phyloP scores from a whole-genome alignment of 2,888 invertebrate genomes.

The Ommatoiulus sabulosus region DNA sequence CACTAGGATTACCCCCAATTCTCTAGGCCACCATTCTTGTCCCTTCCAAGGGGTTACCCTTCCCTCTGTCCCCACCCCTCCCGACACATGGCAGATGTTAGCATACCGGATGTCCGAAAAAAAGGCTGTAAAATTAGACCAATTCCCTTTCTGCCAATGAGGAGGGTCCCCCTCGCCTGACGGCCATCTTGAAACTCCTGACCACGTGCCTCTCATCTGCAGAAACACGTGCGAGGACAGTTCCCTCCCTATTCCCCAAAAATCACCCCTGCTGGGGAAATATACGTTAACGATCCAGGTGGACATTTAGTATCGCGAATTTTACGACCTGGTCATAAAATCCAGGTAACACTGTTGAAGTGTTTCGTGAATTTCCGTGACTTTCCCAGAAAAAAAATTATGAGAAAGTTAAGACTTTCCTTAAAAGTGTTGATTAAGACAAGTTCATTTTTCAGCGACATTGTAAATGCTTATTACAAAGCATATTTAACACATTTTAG shows the following conservation, averaged over 20 bases:
- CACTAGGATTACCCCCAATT: slow-evolving; percentile 51
- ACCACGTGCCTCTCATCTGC: slow-evolving; percentile 49
- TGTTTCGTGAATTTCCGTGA: background rate
- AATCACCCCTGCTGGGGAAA: slow-evolving; percentile 4
- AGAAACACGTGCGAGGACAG: background rate
- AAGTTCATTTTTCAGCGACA: no score
- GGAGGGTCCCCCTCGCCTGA: slow-evolving; percentile 5
- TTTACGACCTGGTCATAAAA: slow-evolving; percentile 1
- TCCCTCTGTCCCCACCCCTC: slow-evolving; percentile 49
- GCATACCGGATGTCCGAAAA: slow-evolving; percentile 50
- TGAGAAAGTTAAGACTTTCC: background rate
- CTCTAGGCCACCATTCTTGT: slow-evolving; percentile 12
- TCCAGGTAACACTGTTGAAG: background rate
- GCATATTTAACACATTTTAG: no score
- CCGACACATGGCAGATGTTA: slow-evolving; percentile 46
- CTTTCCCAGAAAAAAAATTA: background rate
- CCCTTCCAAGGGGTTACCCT: slow-evolving; percentile 35
- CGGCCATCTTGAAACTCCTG: slow-evolving; percentile 49
- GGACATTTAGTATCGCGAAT: background rate
- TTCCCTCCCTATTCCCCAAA: background rate
- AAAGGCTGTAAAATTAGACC: slow-evolving; percentile 47
- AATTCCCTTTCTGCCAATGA: slow-evolving; percentile 48
- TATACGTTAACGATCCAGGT: slow-evolving; percentile 23
- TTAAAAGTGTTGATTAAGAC: background rate
- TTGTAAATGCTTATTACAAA: no score